phyloP scores from a whole-genome alignment of 1,140 invertebrate genomes.

The Amyelois transitella region DNA sequence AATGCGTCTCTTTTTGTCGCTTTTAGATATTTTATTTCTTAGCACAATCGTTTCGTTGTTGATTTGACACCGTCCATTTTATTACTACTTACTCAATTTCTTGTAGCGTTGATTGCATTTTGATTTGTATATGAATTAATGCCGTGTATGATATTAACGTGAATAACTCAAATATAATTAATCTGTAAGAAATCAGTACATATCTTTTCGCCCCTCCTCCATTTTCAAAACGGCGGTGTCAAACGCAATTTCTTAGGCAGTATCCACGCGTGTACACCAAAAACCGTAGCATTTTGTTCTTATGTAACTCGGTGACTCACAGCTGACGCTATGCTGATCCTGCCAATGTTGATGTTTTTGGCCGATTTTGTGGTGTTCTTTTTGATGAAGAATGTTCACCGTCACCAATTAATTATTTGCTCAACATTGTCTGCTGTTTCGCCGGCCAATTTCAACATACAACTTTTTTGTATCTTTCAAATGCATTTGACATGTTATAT shows the following conservation, averaged over 20 bases:
- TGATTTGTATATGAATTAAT: too few species aligned
- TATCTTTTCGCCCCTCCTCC: not conserved
- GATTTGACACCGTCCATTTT: slow-evolving; percentile 15
- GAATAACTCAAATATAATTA: not conserved
- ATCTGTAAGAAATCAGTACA: not conserved
- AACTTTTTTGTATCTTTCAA: not conserved
- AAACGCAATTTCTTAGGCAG: slow-evolving; percentile 17
- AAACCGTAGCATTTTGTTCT: slow-evolving; percentile 46
- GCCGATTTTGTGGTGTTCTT: slow-evolving; percentile 55
- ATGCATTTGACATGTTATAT: not conserved
- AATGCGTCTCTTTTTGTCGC: slow-evolving; percentile 27
- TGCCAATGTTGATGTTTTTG: slow-evolving; percentile 39
- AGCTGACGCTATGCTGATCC: slow-evolving; percentile 29
- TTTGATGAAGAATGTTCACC: slow-evolving; percentile 15
- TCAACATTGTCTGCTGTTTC: too few species aligned
- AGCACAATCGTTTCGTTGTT: slow-evolving; percentile 39
- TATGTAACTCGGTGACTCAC: slow-evolving; percentile 25
- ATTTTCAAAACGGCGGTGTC: slow-evolving; percentile 14
- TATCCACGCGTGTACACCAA: slow-evolving; percentile 40
- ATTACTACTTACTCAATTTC: too few species aligned
- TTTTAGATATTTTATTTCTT: slow-evolving; percentile 40
- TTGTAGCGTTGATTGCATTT: too few species aligned
- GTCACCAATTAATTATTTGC: too few species aligned
- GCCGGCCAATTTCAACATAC: not conserved
- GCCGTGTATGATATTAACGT: too few species aligned